Conservation (phyloP, 1,140 invertebrate species). For the Potamilus streckersoni region DNA sequence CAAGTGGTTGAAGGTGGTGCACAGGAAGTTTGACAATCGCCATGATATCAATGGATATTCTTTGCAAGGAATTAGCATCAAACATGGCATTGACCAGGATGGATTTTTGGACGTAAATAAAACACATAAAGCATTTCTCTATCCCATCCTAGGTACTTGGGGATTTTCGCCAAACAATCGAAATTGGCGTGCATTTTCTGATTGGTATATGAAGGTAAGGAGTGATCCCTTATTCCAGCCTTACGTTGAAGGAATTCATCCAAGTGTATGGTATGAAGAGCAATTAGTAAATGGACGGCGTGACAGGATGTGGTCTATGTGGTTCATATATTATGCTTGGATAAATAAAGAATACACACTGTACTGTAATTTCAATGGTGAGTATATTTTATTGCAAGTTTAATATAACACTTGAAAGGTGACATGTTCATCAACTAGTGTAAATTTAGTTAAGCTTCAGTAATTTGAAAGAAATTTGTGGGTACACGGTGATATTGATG, state of each 20-base stretch:
- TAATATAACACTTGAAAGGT: too few relatives aligned
- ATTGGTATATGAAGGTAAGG: constrained; percentile 34
- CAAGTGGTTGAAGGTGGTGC: constrained; percentile 42
- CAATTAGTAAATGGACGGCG: constrained; percentile 17
- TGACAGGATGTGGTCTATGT: constrained; percentile 49
- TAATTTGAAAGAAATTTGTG: too few relatives aligned
- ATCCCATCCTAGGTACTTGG: constrained; percentile 46
- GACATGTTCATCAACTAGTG: too few relatives aligned
- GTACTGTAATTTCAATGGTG: constrained; percentile 26
- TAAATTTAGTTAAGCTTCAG: too few relatives aligned
- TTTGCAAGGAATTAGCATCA: constrained; percentile 32
- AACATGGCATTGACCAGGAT: constrained; percentile 18
- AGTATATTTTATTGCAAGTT: not conserved
- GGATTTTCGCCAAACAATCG: constrained; percentile 44
- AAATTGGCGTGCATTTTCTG: constrained; percentile 40
- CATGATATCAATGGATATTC: constrained; percentile 40
- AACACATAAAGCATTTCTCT: constrained; percentile 22
- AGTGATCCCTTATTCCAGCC: constrained; percentile 26
- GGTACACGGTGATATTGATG: too few relatives aligned
- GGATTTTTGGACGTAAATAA: not conserved
- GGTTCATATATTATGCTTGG: constrained; percentile 47
- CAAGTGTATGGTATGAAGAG: constrained; percentile 29
- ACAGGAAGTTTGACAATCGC: constrained; percentile 39
- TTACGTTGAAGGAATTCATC: constrained; percentile 33
- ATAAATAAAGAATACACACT: constrained; percentile 27